Evolutionary conservation across 2,888 invertebrate species (phyloP).

Genomic region (Campoplex nolae): DNA sequence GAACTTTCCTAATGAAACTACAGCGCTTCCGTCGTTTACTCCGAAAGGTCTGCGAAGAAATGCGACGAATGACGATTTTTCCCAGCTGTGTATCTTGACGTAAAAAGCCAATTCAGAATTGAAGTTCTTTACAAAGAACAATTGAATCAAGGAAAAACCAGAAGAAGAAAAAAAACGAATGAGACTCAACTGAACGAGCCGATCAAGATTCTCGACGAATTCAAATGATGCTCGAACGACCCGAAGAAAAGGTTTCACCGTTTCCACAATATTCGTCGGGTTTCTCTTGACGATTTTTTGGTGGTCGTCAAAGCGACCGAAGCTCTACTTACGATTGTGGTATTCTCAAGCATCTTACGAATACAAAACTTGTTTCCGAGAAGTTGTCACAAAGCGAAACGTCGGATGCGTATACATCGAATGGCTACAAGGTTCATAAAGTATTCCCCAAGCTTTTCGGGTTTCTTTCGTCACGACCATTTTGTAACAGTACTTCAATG

Average conservation of each 20-base stretch:
- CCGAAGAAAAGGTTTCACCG: conserved; percentile 18
- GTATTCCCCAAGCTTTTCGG: conserved; percentile 54
- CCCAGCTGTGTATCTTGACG: conserved; percentile 13
- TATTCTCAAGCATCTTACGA: conserved; percentile 44
- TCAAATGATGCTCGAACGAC: conserved; percentile 73
- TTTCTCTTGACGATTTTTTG: conserved; percentile 29
- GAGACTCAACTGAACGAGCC: conserved; percentile 56
- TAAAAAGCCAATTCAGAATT: conserved; percentile 40
- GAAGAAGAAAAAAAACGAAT: conserved; percentile 47
- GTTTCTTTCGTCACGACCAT: conserved; percentile 46
- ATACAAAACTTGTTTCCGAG: conserved; percentile 25
- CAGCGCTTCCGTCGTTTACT: conserved; percentile 32
- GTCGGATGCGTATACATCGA: conserved; percentile 21
- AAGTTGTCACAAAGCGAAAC: conserved; percentile 29
- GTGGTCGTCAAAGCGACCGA: conserved; percentile 34
- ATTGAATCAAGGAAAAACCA: conserved; percentile 77
- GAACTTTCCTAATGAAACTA: conserved; percentile 60
- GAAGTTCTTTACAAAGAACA: conserved; percentile 67
- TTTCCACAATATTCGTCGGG: conserved; percentile 31
- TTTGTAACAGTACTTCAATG: conserved; percentile 47
- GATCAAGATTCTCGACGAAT: conserved; percentile 75
- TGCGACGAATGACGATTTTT: conserved; percentile 34
- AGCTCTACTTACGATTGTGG: conserved; percentile 23
- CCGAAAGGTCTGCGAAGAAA: conserved; percentile 32
- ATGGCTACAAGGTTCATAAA: conserved; percentile 45